Base-by-base conservation (phyloP, 2,113 vertebrate species). In the Myrmecobius fasciatus region DNA sequence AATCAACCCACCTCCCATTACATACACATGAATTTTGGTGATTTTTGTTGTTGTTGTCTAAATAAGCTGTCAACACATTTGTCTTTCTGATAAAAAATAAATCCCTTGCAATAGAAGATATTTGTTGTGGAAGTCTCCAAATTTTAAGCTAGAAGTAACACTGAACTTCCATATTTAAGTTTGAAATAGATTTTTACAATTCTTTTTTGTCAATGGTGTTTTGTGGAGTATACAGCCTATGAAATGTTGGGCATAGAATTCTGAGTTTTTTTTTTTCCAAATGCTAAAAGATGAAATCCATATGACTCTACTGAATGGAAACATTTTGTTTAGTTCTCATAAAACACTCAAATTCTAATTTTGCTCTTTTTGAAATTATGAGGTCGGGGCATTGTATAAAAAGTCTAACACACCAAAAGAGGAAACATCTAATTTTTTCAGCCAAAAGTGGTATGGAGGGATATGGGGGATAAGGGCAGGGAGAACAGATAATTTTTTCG, bases 261-360 rank as follows among this genome's bases (percentile, higher is more conserved):
- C 28, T 89, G 89, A 93, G 3, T 95, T 96, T 25, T 9, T 52
- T 96, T 96, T 25, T 9, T 52, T 96, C 91, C 53, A 94, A 97
- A 96, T 96, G 67, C 83, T 46, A 91, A 48, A 94, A 93, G 89
- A 31, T 43, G 49, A 94, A 91, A 4, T 52, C 25, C 7, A 31
- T 60, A 22, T 43, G 92, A 89, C 1, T 52, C 88, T 52, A 90
- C 46, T 51, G 43, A 95, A 28, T 89, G 60, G 91, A 95, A 91
- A 88, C 31, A 51, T 53, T 28, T 22, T 88, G 28, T 31, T 75
- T 94, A 46, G 89, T 49, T 10, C 3, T 97, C 60, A 43, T 20
- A 6, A 83, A 83, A 83, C 43, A 60, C 10, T 52, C 89, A 20
- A 6, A 52, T 53, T 53, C 0, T 5, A 12, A 43, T 49, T 53